These are phyloP conservation scores for Papilio gigon DNA, from an alignment of 2,888 invertebrate genomes.

Conservation along the genomic window DNA sequence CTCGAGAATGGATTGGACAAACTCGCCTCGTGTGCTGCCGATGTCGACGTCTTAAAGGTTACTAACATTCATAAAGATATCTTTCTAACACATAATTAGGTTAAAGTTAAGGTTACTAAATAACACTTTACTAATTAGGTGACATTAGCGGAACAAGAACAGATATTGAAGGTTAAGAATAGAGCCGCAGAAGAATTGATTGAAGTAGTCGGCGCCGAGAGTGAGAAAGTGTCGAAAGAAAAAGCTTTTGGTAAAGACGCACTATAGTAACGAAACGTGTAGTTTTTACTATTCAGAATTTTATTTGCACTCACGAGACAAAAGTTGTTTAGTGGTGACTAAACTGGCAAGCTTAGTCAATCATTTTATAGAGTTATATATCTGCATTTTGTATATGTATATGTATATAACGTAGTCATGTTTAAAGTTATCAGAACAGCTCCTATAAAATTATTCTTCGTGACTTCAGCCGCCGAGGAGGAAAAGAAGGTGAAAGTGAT, in stretches of 20 bases:
- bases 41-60: constrained; percentile 93
- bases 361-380: neutral
- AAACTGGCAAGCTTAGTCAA: neutral
- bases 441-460: neutral
- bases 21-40: constrained; percentile 91
- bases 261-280: neutral
- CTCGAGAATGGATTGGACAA: constrained; percentile 95
- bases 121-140: constrained; percentile 57
- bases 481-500: constrained; percentile 95
- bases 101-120: neutral
- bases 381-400: neutral
- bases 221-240: constrained; percentile 94
- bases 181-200: constrained; percentile 94
- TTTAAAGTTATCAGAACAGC: neutral
- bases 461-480: constrained; percentile 86
- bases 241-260: constrained; percentile 85
- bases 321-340: no score
- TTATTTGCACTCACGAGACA: no score
- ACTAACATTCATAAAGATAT: neutral
- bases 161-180: constrained; percentile 93
- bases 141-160: constrained; percentile 87
- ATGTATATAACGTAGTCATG: neutral
- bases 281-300: no score
- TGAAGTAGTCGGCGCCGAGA: constrained; percentile 92
- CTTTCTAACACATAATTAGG: no score